Conservation (phyloP, 2,888 invertebrate species). For the Stratiomys singularior region DNA sequence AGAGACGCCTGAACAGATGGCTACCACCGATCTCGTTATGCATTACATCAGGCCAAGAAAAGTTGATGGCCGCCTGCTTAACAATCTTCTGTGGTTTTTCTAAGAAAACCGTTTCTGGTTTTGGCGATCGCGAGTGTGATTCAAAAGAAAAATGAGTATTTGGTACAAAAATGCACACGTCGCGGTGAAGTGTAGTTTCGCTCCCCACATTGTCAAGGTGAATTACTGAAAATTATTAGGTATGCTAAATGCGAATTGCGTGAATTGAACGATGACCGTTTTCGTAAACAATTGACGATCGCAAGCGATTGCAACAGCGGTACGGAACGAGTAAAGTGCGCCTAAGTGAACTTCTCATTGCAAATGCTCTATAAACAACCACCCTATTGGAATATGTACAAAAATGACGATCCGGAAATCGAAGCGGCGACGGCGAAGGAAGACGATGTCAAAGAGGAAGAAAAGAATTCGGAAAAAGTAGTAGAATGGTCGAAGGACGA, state of each 20-base stretch:
- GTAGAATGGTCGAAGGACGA: conserved; percentile 54
- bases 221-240: conserved; percentile 16
- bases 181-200: conserved; percentile 1
- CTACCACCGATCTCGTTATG: conserved; percentile 28
- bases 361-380: conserved; percentile 22
- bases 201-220: background rate
- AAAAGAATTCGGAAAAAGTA: conserved; percentile 53
- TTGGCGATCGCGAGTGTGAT: conserved; percentile 32
- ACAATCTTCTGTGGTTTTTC: conserved; percentile 43
- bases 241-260: conserved; percentile 17
- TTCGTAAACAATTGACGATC: conserved; percentile 24
- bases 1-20: background rate
- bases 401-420: conserved; percentile 57
- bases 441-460: conserved; percentile 56
- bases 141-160: conserved; percentile 21
- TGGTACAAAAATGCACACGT: conserved; percentile 2
- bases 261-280: conserved; percentile 11
- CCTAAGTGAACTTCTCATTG: conserved; percentile 2
- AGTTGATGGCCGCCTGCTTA: conserved; percentile 37
- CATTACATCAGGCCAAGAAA: background rate
- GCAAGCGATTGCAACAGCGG: background rate
- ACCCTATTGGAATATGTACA: conserved; percentile 55
- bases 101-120: conserved; percentile 42
- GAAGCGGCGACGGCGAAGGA: conserved; percentile 56
- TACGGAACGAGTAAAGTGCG: background rate